Evolutionary conservation across 2,797 vertebrate genomes (phyloP).

Genomic region (Jordanella pulchra): DNA sequence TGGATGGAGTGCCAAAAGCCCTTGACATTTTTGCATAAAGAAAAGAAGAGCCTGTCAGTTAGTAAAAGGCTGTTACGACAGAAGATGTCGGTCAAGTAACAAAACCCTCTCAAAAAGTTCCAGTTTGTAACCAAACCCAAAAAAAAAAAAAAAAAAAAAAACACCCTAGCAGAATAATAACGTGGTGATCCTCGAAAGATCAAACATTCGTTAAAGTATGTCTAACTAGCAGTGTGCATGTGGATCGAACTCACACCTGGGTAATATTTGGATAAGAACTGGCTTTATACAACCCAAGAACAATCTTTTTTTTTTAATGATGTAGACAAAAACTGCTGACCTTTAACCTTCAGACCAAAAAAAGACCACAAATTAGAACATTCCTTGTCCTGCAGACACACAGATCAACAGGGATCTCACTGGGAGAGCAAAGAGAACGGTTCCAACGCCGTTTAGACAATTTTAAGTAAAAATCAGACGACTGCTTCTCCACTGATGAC

Average conservation of each 20-base stretch:
- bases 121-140: conserved; percentile 55
- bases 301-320: conserved; percentile 53
- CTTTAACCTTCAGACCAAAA: conserved; percentile 52
- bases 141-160: no score
- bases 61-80: conserved; percentile 76
- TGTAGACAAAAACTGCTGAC: conserved; percentile 30
- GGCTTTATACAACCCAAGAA: conserved; percentile 62
- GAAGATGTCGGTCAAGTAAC: conserved; percentile 70
- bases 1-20: conserved; percentile 92
- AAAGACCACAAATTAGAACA: conserved; percentile 39
- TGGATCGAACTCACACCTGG: conserved; percentile 53
- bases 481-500: conserved; percentile 37
- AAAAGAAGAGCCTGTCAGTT: conserved; percentile 74
- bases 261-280: conserved; percentile 52
- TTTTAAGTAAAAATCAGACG: conserved; percentile 26
- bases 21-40: conserved; percentile 85
- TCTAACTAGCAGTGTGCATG: conserved; percentile 46
- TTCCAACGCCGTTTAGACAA: conserved; percentile 38
- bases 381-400: conserved; percentile 43
- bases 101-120: conserved; percentile 69
- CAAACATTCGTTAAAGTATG: conserved; percentile 43
- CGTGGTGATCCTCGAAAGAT: conserved; percentile 24
- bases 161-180: conserved; percentile 32
- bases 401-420: conserved; percentile 36
- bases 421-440: conserved; percentile 18